Evolutionary conservation across 2,797 vertebrate genomes (phyloP).

Genomic region (Ctenosaura bakeri): DNA sequence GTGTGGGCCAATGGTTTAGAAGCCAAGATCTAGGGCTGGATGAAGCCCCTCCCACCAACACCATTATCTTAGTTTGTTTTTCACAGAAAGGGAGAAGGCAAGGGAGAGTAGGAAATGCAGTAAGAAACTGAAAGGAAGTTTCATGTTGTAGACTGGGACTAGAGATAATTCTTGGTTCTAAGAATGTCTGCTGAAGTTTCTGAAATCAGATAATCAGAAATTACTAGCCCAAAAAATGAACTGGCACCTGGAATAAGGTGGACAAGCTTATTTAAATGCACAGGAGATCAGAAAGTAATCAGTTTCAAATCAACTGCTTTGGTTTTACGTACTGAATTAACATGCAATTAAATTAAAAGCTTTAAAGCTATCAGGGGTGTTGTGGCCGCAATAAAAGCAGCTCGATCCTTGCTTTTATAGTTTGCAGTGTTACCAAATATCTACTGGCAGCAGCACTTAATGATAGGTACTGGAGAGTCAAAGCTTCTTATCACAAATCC

Average conservation of each 20-base stretch:
- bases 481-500: not conserved
- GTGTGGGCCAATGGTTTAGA: not conserved
- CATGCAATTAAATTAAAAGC: conserved; percentile 25
- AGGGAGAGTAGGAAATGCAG: no score
- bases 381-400: conserved; percentile 12
- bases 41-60: not conserved
- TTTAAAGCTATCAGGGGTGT: not conserved
- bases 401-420: not conserved
- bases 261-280: not conserved
- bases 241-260: not conserved
- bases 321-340: not conserved
- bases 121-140: not conserved
- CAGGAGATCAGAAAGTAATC: not conserved
- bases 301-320: conserved; percentile 3
- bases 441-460: not conserved
- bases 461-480: not conserved
- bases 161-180: not conserved
- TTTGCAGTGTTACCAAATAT: not conserved
- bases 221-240: not conserved
- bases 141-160: not conserved
- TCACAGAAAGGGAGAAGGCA: not conserved
- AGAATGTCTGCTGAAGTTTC: not conserved
- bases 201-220: not conserved
- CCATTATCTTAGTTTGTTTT: not conserved
- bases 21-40: not conserved